Evolutionary conservation across 2,888 invertebrate species (phyloP), one percentile per base, ranked within the genome.

Genomic region (Elmis aenea): DNA sequence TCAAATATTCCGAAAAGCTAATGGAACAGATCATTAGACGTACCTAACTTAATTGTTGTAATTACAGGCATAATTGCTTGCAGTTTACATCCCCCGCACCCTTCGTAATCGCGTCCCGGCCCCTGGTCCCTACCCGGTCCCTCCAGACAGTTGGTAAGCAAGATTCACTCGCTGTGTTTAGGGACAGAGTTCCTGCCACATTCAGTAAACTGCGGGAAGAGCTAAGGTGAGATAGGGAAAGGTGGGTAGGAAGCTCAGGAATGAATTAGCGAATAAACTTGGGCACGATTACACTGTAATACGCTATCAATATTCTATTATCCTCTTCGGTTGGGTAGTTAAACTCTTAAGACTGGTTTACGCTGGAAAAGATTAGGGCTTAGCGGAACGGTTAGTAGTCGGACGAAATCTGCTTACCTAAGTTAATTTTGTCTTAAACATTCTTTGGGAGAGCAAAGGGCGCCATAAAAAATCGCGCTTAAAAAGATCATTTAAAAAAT

Each of bases 31-130:
- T 42, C 42, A 42, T 42, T 42, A 42, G 42, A 34, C 33, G 31
- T 42, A 42, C 46, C 37, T 42, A 42, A 43, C 40, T 38, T 46
- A 46, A 46, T 46, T 46, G 46, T 42, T 31, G 38, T 42, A 42
- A 43, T 46, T 46, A 46, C 40, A 26, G 29, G 27, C 38, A 38
- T 46, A 46, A 46, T 46, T 46, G 38, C 46, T 46, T 38, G 31
- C 42, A 42, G 42, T 42, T n/a, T 42, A 42, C 34, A 32, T 28
- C 38, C n/a, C 32, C 42, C 38, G 33, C 38, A 24, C 38, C 38
- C 38, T 35, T 38, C 42, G 28, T 38, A 42, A 42, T 38, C 34
- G 42, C 35, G 31, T 33, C 26, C 33, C 29, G 32, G 36, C 33
- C 37, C 37, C n/a, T n/a, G n/a, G n/a, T n/a, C n/a, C n/a, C n/a